Evolutionary conservation across 2,888 invertebrate genomes (phyloP).

Genomic region (Dynastes maya): DNA sequence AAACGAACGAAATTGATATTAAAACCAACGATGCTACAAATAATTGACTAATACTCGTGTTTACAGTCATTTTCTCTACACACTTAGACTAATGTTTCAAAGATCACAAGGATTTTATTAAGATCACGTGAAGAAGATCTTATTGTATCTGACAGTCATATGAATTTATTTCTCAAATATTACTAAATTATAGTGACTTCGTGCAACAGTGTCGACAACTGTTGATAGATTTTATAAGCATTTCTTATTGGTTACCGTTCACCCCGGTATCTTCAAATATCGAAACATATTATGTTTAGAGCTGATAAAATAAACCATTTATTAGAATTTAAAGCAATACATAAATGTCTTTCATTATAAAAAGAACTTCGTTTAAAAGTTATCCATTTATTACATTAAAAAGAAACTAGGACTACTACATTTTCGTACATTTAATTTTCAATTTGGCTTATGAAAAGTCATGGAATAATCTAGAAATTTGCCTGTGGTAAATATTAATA

Average conservation of each 20-base stretch:
- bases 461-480: no score
- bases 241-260: not conserved
- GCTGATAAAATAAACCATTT: no score
- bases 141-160: slow-evolving; percentile 57
- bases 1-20: slow-evolving; percentile 47
- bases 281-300: no score
- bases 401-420: no score
- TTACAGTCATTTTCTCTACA: slow-evolving; percentile 51
- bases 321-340: no score
- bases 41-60: slow-evolving; percentile 47
- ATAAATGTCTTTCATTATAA: no score
- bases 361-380: no score
- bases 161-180: slow-evolving; percentile 43
- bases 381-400: no score
- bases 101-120: slow-evolving; percentile 55
- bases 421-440: no score
- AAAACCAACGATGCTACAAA: slow-evolving; percentile 45
- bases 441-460: no score
- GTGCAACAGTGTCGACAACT: slow-evolving; percentile 32
- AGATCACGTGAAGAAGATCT: slow-evolving; percentile 58
- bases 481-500: no score
- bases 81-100: slow-evolving; percentile 37
- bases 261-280: not conserved
- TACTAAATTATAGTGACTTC: slow-evolving; percentile 36
- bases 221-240: not conserved